Evolutionary conservation across 1,140 invertebrate species (phyloP).

Genomic region (Cryptotermes secundus): DNA sequence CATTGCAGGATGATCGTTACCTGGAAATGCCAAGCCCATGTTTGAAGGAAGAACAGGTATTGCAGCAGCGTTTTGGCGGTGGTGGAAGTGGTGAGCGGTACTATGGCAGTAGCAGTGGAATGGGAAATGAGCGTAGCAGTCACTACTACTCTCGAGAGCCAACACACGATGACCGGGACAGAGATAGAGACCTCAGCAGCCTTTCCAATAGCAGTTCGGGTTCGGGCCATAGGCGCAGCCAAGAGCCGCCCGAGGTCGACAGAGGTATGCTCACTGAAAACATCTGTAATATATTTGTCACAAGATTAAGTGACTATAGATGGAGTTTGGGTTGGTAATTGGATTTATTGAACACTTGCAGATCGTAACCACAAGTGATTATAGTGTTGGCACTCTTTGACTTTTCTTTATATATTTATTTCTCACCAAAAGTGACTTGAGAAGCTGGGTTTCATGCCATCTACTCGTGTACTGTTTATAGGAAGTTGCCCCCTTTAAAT

Average conservation of each 20-base stretch:
- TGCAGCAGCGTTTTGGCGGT: constrained; percentile 3
- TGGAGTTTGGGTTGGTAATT: too few relatives aligned
- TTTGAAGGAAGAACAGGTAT: constrained; percentile 44
- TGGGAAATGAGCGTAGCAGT: constrained; percentile 40
- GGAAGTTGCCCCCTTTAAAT: too few relatives aligned
- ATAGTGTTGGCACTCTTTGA: neutral
- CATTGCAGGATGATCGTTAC: constrained; percentile 34
- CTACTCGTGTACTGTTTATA: too few relatives aligned
- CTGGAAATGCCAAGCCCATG: constrained; percentile 32
- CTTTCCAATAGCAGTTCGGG: constrained; percentile 55
- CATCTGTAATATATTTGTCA: too few relatives aligned
- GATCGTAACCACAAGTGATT: too few relatives aligned
- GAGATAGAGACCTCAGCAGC: constrained; percentile 52
- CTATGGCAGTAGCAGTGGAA: constrained; percentile 46
- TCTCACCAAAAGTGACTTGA: neutral
- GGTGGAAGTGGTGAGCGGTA: constrained; percentile 36
- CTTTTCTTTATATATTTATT: neutral
- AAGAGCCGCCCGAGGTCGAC: constrained; percentile 50
- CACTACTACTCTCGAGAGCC: constrained; percentile 49
- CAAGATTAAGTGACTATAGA: too few relatives aligned
- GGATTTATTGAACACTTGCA: too few relatives aligned
- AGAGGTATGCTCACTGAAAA: constrained; percentile 46
- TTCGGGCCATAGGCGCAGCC: constrained; percentile 47
- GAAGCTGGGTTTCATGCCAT: too few relatives aligned
- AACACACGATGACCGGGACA: constrained; percentile 49